phyloP scores from a whole-genome alignment of 2,888 invertebrate species.

The Sinopyrophorus schimmeli region DNA sequence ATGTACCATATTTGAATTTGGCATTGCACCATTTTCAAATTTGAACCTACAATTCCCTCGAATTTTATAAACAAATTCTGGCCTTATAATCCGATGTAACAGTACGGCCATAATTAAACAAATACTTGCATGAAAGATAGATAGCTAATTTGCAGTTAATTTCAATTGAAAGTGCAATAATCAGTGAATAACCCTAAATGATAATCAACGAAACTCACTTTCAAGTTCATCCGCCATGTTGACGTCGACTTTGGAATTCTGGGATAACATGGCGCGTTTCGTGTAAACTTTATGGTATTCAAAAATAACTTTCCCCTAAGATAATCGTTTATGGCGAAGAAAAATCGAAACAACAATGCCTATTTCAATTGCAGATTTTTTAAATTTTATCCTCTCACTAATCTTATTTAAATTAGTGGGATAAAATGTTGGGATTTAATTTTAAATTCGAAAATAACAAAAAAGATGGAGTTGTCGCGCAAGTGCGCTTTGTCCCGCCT shows the following conservation, averaged over 20 bases:
- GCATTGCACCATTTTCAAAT: slow-evolving; percentile 53
- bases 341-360: background rate
- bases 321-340: background rate
- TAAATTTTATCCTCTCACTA: too few species aligned
- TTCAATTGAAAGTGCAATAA: too few species aligned
- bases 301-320: slow-evolving; percentile 30
- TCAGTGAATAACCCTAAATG: slow-evolving; percentile 46
- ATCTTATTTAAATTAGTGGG: too few species aligned
- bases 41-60: slow-evolving; percentile 45
- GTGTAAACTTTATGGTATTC: slow-evolving; percentile 34
- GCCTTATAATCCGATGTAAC: background rate
- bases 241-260: slow-evolving; percentile 58
- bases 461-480: slow-evolving; percentile 30
- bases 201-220: slow-evolving; percentile 64
- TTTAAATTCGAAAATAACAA: slow-evolving; percentile 33
- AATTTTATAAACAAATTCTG: slow-evolving; percentile 26
- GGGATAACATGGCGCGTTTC: slow-evolving; percentile 41
- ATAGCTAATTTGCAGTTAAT: too few species aligned
- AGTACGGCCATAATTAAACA: too few species aligned
- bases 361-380: slow-evolving; percentile 1
- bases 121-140: too few species aligned
- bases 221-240: slow-evolving; percentile 82
- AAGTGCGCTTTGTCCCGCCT: slow-evolving; percentile 36
- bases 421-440: too few species aligned
- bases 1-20: slow-evolving; percentile 50